These are phyloP conservation scores for Plestiodon gilberti DNA, from an alignment of 2,113 vertebrate species.

Conservation along the genomic window DNA sequence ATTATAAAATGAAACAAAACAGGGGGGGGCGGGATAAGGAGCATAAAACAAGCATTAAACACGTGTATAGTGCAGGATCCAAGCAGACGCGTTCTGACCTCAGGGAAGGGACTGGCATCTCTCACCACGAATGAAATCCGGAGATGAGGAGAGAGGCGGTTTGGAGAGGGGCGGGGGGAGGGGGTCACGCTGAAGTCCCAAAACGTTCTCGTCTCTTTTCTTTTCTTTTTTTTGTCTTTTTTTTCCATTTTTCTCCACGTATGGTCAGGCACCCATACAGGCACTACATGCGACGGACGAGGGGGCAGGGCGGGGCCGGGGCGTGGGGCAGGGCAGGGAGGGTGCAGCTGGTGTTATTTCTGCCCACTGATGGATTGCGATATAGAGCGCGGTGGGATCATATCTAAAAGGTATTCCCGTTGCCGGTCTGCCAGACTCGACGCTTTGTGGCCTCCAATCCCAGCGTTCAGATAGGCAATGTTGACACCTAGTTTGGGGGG, in stretches of 20 bases:
- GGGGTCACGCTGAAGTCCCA: conserved; percentile 57
- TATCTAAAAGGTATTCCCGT: conserved; percentile 97
- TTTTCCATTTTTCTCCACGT: conserved; percentile 73
- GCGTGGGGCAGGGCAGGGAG: conserved; percentile 11
- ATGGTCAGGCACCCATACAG: conserved; percentile 91
- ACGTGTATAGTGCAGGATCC: conserved; percentile 47
- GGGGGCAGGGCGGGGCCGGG: conserved; percentile 16
- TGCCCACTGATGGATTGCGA: conserved; percentile 96
- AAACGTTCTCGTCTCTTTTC: conserved; percentile 57
- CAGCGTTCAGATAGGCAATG: conserved; percentile 95
- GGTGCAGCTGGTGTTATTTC: conserved; percentile 83
- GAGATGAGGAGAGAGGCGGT: conserved; percentile 37
- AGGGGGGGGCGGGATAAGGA: conserved; percentile 33
- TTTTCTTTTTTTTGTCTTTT: conserved; percentile 65
- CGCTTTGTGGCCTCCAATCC: conserved; percentile 91
- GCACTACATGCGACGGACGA: conserved; percentile 89
- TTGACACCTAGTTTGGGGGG: too few relatives aligned
- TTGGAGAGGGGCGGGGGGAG: conserved; percentile 50
- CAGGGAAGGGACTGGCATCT: conserved; percentile 37
- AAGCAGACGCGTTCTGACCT: conserved; percentile 64
- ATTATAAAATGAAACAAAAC: conserved; percentile 53
- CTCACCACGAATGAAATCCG: conserved; percentile 44
- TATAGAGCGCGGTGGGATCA: conserved; percentile 98
- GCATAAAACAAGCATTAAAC: conserved; percentile 63
- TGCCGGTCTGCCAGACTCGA: conserved; percentile 95